phyloP scores from a whole-genome alignment of 2,797 vertebrate genomes.

The Danionella dracula region DNA sequence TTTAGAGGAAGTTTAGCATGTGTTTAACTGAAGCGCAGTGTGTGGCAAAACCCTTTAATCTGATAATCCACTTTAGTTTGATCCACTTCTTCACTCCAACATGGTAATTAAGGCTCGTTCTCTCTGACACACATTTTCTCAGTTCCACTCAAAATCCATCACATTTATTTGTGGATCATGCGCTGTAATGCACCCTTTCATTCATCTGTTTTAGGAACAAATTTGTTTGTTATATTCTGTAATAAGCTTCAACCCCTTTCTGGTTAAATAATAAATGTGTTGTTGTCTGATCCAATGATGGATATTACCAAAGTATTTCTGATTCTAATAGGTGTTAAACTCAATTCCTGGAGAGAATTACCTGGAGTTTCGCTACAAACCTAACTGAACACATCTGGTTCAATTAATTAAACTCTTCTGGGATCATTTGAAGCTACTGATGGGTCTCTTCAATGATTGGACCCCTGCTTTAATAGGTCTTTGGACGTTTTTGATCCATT shows the following conservation, averaged over 20 bases:
- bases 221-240: constrained; percentile 2
- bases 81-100: constrained; percentile 68
- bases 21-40: constrained; percentile 62
- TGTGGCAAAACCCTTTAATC: constrained; percentile 70
- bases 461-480: no score
- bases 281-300: constrained; percentile 53
- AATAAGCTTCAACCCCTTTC: background rate
- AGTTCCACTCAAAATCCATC: background rate
- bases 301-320: constrained; percentile 56
- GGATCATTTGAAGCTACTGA: no score
- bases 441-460: no score
- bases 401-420: no score
- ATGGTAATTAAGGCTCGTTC: constrained; percentile 60
- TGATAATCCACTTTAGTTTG: constrained; percentile 72
- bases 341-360: no score
- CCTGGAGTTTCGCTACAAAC: no score
- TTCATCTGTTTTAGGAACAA: background rate
- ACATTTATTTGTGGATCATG: background rate
- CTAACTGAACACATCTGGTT: no score
- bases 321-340: no score
- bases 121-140: background rate
- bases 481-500: no score
- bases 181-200: background rate
- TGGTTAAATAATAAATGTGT: constrained; percentile 61
- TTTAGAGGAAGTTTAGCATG: constrained; percentile 60